phyloP scores from a whole-genome alignment of 2,113 vertebrate species.

The Psammodynastes pulverulentus region DNA sequence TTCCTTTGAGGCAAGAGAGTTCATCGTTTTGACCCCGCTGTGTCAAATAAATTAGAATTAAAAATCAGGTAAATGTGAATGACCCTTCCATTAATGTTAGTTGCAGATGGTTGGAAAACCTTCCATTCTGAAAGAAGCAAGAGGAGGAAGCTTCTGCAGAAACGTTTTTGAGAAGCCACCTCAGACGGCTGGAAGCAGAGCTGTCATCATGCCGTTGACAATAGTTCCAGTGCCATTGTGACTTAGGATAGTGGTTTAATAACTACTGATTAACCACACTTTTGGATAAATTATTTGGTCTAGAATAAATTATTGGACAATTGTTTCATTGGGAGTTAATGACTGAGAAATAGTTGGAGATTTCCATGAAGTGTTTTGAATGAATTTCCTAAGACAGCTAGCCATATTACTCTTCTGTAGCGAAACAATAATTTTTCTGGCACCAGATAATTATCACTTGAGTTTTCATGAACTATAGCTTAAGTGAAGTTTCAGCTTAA shows the following conservation, averaged over 20 bases:
- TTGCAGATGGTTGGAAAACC: neutral
- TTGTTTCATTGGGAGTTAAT: neutral
- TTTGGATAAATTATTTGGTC: neutral
- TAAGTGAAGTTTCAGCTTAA: neutral
- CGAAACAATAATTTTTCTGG: neutral
- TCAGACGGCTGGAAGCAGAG: neutral
- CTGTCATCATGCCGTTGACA: neutral
- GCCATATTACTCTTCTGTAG: neutral
- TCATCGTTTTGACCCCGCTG: neutral
- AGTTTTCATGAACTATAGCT: neutral
- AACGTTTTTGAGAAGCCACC: neutral
- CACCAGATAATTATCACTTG: neutral
- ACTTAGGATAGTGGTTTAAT: neutral
- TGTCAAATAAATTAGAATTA: neutral
- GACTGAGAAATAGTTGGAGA: neutral
- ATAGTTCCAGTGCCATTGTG: neutral
- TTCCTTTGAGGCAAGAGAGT: neutral
- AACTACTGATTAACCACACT: neutral
- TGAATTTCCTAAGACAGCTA: neutral
- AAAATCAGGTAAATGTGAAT: neutral
- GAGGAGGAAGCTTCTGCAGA: neutral
- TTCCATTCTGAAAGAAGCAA: neutral
- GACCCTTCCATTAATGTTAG: neutral
- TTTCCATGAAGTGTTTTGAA: neutral
- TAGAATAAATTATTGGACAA: neutral